Evolutionary conservation across 2,888 invertebrate genomes (phyloP), one percentile per base, ranked within the genome.

Genomic region (Seladonia tumulorum): DNA sequence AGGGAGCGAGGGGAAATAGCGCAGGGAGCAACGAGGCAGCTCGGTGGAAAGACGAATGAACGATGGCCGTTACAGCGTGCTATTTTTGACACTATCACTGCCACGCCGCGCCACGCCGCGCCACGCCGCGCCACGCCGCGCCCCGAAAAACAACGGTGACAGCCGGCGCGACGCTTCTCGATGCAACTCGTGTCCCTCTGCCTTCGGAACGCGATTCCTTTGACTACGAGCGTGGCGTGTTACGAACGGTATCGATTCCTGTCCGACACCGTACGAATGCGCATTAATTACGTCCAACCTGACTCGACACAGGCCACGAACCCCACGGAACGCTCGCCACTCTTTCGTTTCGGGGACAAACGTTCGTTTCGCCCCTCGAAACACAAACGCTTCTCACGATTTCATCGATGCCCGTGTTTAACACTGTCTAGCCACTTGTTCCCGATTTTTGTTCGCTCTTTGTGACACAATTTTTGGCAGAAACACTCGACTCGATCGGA

Each of bases 61-160:
- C 45, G 85, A 81, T 86, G 79, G 75, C 73, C 66, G 74, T 76
- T 72, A 78, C 57, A 12, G n/a, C 72, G 70, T 60, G 74, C 75
- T 91, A 88, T 90, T 91, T 90, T 90, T 89, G 85, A 87, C 83
- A 63, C 76, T 74, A 60, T 45, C 25, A 70, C 39, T 35, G 35
- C 35, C 35, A 35, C 35, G 35, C 35, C 35, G 35, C 35, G 35
- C 29, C 29, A n/a, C n/a, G n/a, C n/a, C n/a, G n/a, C n/a, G n/a
- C n/a, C n/a, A n/a, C n/a, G n/a, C n/a, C n/a, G n/a, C n/a, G 35
- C 35, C 35, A 35, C 35, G 35, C 35, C 35, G 35, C 35, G 35
- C 29, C 29, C 29, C 66, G 35, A 80, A 84, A 89, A 92, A 90
- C 90, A 89, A 90, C 87, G 76, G 83, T 82, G 42, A 29, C 71